A percentile compares a stretch with the other conserved stretches of the same genome.
Evolutionary conservation across 2,797 vertebrate genomes (phyloP).

Genomic region (Smutsia gigantea): DNA sequence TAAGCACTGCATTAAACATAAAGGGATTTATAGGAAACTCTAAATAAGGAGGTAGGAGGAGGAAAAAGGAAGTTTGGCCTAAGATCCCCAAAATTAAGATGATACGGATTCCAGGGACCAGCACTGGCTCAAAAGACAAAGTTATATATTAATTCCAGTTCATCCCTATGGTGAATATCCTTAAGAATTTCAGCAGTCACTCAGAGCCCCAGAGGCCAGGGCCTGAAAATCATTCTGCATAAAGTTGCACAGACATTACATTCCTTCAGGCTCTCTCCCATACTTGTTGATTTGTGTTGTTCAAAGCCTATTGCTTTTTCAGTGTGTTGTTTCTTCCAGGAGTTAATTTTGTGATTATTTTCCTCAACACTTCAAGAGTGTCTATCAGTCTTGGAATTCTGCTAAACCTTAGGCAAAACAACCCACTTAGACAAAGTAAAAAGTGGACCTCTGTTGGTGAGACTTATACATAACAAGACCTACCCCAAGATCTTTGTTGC

Average conservation of each 20-base stretch:
- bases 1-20: neutral
- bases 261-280: accelerated
- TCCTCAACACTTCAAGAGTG: neutral
- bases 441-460: neutral
- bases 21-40: neutral
- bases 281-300: neutral
- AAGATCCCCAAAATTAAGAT: neutral
- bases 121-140: neutral
- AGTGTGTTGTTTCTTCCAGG: neutral
- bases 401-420: neutral
- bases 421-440: neutral
- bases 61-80: accelerated
- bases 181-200: too few species aligned
- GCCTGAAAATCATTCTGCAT: neutral
- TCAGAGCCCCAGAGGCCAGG: neutral
- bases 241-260: neutral
- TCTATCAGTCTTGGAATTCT: neutral
- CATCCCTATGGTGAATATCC: neutral
- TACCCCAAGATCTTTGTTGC: neutral
- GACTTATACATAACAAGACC: neutral
- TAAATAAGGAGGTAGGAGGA: too few species aligned
- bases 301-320: neutral
- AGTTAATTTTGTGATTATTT: neutral
- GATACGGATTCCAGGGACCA: neutral
- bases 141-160: neutral